Evolutionary conservation across 2,797 vertebrate species (phyloP), one percentile per base, ranked within the genome.

Genomic region (Clarias pachynema): DNA sequence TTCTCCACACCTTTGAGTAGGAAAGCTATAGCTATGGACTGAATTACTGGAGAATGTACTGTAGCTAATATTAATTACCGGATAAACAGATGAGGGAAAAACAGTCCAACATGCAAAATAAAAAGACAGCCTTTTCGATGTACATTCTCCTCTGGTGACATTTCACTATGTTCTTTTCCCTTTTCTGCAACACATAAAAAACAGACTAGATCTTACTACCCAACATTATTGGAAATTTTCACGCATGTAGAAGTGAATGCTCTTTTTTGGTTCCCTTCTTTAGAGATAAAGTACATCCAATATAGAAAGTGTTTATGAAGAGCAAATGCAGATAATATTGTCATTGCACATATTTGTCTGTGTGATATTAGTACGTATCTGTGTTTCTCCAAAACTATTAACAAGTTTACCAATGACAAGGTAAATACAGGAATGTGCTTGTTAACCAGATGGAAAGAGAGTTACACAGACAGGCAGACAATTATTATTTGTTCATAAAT

Each of bases 101-200:
- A 24, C 53, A 68, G 49, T 68, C 65, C 34, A 60, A 59, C 63
- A 69, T 79, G 29, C 40, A 62, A 24, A 24, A 37, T 40, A 34
- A 81, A 16, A 15, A 1, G 16, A 66, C 62, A 81, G 79, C 9
- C n/a, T 81, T 81, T 66, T 22, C 70, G 49, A 82, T 70, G 80
- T 69, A 26, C 26, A 59, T 29, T 37, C 12, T 82, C 63, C 63
- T 81, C 44, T 57, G 20, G 29, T 34, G 62, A 65, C n/a, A 31
- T 20, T 66, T 79, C 31, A 74, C 3, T 40, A 16, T 31, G 53
- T 59, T 60, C 34, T 75, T 57, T 75, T 44, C 24, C 34, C 22
- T 74, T 53, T 56, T 53, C 18, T 29, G 89, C 90, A 91, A 89
- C 68, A 89, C 44, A 84, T 79, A 78, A 15, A 69, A 82, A 34